Evolutionary conservation across 2,888 invertebrate genomes (phyloP).

Genomic region (Nasonia oneida): DNA sequence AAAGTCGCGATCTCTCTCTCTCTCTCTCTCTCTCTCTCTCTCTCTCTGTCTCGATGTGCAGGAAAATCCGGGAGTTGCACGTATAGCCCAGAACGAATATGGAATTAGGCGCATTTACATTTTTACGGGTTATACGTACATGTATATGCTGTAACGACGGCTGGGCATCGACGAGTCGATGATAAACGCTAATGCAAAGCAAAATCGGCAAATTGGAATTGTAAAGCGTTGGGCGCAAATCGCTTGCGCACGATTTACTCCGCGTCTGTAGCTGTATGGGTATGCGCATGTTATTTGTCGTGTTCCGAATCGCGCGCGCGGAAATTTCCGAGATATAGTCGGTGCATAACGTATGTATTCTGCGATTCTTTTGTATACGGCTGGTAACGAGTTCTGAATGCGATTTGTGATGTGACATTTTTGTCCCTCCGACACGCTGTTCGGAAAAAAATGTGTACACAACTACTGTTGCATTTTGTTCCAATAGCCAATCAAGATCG

Average conservation of each 20-base stretch:
- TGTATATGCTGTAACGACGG: no score
- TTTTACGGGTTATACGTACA: not conserved
- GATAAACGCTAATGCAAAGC: slow-evolving; percentile 19
- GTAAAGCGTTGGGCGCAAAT: not conserved
- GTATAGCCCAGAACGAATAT: not conserved
- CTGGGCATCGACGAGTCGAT: not conserved
- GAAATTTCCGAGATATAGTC: not conserved
- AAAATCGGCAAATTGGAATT: slow-evolving; percentile 16
- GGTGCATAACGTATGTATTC: not conserved
- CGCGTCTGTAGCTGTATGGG: not conserved
- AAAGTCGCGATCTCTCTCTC: not conserved
- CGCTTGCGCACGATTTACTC: not conserved
- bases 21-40: not conserved
- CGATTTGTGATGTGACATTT: not conserved
- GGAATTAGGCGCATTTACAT: not conserved
- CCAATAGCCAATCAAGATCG: not conserved
- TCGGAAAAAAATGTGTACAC: not conserved
- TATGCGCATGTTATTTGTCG: not conserved
- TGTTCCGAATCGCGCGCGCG: not conserved
- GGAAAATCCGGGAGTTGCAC: not conserved
- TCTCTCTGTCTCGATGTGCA: not conserved
- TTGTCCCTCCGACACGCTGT: not conserved
- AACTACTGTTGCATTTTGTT: not conserved
- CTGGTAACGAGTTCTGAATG: not conserved
- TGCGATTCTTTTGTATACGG: not conserved